Evolutionary conservation across 1,140 invertebrate genomes (phyloP).

Genomic region (Pissodes strobi): DNA sequence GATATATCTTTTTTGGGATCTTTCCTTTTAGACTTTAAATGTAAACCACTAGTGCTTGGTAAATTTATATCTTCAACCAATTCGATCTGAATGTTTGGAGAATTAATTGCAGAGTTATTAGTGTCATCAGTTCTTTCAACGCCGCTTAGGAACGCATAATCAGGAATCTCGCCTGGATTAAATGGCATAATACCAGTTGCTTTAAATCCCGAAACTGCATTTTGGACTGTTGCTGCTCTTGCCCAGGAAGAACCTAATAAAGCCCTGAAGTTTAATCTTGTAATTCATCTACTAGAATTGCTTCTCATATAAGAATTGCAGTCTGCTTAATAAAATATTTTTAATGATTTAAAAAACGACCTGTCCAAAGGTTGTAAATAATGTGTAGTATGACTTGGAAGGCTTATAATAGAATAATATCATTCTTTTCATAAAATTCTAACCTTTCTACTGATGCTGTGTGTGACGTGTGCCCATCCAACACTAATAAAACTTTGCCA

Average conservation of each 20-base stretch:
- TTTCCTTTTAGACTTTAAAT: too few species aligned
- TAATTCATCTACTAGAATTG: conserved; percentile 25
- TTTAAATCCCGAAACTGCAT: conserved; percentile 33
- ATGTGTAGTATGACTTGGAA: conserved; percentile 49
- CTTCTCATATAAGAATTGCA: conserved; percentile 28
- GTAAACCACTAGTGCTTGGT: too few species aligned
- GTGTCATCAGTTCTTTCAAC: too few species aligned
- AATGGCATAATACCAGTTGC: too few species aligned
- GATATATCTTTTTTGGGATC: too few species aligned
- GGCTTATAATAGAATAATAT: conserved; percentile 47
- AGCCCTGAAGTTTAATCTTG: conserved; percentile 19
- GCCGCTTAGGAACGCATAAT: too few species aligned
- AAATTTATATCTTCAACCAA: too few species aligned
- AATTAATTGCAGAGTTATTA: too few species aligned
- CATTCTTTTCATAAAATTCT: conserved; percentile 41
- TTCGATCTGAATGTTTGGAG: too few species aligned
- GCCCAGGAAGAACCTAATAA: conserved; percentile 20
- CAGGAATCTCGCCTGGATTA: too few species aligned
- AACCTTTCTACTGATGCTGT: conserved; percentile 29
- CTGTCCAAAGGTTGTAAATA: conserved; percentile 51
- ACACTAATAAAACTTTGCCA: conserved; percentile 45
- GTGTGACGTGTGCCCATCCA: conserved; percentile 51
- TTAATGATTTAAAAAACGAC: conserved; percentile 33
- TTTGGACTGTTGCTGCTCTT: conserved; percentile 23
- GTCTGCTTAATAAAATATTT: conserved; percentile 24